Evolutionary conservation across 2,113 vertebrate species (phyloP).

Genomic region (Vidua macroura): DNA sequence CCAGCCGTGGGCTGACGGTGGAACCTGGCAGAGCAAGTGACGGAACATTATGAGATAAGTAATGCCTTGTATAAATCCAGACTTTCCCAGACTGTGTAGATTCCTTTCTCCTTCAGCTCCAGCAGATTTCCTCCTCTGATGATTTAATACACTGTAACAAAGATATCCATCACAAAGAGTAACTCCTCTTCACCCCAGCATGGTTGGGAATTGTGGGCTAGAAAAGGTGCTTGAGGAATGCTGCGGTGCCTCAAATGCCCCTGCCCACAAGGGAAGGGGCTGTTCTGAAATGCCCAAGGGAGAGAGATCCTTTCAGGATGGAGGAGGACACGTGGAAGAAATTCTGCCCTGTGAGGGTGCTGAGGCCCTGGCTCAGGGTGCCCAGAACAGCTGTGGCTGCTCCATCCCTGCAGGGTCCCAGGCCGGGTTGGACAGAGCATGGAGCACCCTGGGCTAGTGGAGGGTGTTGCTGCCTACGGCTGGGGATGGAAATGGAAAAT

Average conservation of each 20-base stretch:
- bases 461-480: background rate
- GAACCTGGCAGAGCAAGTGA: background rate
- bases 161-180: background rate
- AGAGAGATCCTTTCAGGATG: background rate
- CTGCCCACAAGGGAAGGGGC: rapidly evolving
- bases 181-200: rapidly evolving
- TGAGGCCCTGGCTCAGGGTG: rapidly evolving
- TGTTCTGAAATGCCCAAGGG: rapidly evolving
- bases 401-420: background rate
- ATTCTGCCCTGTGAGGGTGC: background rate
- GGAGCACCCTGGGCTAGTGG: rapidly evolving
- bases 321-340: background rate
- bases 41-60: background rate
- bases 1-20: background rate
- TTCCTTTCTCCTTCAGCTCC: background rate
- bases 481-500: background rate
- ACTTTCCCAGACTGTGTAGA: background rate
- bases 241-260: rapidly evolving
- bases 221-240: background rate
- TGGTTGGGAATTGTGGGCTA: rapidly evolving
- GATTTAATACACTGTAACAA: background rate
- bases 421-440: background rate
- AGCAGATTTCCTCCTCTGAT: background rate
- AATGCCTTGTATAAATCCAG: background rate
- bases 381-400: background rate